Evolutionary conservation across 2,888 invertebrate species (phyloP).

Genomic region (Xestia c-nigrum): DNA sequence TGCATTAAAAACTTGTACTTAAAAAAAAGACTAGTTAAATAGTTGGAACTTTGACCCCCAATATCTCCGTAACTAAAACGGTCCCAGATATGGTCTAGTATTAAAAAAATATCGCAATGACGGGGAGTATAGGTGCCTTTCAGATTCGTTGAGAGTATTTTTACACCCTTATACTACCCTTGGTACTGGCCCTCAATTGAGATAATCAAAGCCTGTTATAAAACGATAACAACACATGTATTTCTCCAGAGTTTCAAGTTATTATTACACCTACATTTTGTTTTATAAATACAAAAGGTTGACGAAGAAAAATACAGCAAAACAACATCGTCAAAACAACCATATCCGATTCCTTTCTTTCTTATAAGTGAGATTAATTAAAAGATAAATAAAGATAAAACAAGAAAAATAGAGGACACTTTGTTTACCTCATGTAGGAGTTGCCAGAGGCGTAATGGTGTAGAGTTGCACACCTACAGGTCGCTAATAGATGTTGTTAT

Average conservation of each 20-base stretch:
- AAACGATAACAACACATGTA: not conserved
- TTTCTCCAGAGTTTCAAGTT: not conserved
- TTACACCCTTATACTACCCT: too few relatives aligned
- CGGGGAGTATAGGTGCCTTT: too few relatives aligned
- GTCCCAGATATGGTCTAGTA: too few relatives aligned
- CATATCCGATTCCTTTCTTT: not conserved
- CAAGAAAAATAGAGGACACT: not conserved
- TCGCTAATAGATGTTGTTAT: not conserved
- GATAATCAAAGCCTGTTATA: not conserved
- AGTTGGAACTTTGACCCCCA: too few relatives aligned
- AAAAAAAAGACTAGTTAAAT: too few relatives aligned
- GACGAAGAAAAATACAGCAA: not conserved
- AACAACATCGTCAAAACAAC: not conserved
- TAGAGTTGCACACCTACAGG: not conserved
- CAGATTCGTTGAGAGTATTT: too few relatives aligned
- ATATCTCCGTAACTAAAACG: too few relatives aligned
- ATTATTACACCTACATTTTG: not conserved
- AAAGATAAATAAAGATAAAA: not conserved
- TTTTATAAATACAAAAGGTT: not conserved
- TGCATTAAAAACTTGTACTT: too few relatives aligned
- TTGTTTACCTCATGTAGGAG: not conserved
- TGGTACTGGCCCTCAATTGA: not conserved
- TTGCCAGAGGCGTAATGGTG: not conserved
- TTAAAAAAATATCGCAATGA: too few relatives aligned
- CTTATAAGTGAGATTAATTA: slow-evolving; percentile 2